Evolutionary conservation across 2,888 invertebrate species (phyloP).

Genomic region (Leptarthrus brevirostris): DNA sequence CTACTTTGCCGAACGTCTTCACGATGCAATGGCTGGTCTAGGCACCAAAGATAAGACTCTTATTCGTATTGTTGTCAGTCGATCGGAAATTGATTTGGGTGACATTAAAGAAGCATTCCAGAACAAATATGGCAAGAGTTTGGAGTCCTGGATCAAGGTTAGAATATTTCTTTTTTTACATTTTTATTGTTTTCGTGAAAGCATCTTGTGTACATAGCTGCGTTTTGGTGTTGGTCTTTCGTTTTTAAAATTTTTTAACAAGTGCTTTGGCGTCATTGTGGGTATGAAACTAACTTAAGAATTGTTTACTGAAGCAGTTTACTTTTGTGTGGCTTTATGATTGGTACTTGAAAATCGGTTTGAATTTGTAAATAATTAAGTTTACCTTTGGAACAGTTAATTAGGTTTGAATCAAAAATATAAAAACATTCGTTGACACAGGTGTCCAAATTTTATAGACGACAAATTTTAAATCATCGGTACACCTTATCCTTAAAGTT

Average conservation of each 20-base stretch:
- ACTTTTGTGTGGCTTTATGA: constrained; percentile 21
- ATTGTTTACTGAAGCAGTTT: background rate
- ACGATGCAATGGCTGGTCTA: constrained; percentile 90
- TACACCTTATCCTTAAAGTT: too few relatives aligned
- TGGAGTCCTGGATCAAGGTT: constrained; percentile 89
- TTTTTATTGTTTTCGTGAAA: constrained; percentile 8
- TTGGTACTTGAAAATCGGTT: background rate
- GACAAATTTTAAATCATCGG: too few relatives aligned
- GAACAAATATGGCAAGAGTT: constrained; percentile 82
- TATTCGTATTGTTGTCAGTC: constrained; percentile 90
- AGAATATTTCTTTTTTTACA: constrained; percentile 66
- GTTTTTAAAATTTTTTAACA: too few relatives aligned
- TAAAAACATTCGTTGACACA: background rate
- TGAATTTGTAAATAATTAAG: constrained; percentile 3
- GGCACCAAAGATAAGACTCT: constrained; percentile 90
- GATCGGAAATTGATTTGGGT: constrained; percentile 91
- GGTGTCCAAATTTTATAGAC: too few relatives aligned
- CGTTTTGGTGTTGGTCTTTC: background rate
- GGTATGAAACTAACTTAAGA: constrained; percentile 26
- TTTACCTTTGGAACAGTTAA: background rate
- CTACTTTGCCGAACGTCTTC: constrained; percentile 91
- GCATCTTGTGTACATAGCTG: constrained; percentile 6
- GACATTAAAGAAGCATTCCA: constrained; percentile 92
- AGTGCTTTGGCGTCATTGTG: constrained; percentile 24
- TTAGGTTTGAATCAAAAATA: background rate